phyloP scores from a whole-genome alignment of 1,140 invertebrate species.

The Aphaenogaster rudis region DNA sequence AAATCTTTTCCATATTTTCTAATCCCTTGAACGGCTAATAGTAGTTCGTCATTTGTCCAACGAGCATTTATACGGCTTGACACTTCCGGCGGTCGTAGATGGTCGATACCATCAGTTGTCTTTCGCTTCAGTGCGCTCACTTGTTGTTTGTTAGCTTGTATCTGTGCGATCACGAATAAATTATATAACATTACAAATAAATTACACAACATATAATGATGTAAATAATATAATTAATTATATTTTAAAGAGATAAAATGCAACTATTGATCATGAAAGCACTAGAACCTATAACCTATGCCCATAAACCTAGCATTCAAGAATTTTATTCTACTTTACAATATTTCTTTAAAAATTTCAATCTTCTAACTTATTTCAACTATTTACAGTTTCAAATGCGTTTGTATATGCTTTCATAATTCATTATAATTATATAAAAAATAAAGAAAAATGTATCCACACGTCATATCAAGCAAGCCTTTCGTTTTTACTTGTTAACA shows the following conservation, averaged over 20 bases:
- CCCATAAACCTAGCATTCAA: background rate
- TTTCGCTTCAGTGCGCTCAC: slow-evolving; percentile 94
- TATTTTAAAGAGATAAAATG: slow-evolving; percentile 42
- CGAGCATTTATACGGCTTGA: slow-evolving; percentile 93
- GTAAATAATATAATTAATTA: background rate
- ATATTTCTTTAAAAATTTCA: background rate
- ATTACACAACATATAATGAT: background rate
- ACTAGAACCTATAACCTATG: background rate
- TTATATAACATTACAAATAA: background rate
- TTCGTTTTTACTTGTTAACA: slow-evolving; percentile 83
- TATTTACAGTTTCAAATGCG: slow-evolving; percentile 14
- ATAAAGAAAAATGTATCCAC: slow-evolving; percentile 86
- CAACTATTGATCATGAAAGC: slow-evolving; percentile 6
- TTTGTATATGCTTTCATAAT: slow-evolving; percentile 17
- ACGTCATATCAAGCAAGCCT: slow-evolving; percentile 74
- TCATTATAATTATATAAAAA: slow-evolving; percentile 11
- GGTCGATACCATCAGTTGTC: slow-evolving; percentile 91
- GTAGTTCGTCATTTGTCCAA: slow-evolving; percentile 97
- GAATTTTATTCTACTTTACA: slow-evolving; percentile 8
- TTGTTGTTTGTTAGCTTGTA: slow-evolving; percentile 97
- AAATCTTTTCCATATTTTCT: slow-evolving; percentile 98
- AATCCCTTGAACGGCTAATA: slow-evolving; percentile 96
- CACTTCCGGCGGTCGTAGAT: slow-evolving; percentile 90
- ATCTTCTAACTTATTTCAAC: background rate
- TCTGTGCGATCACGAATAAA: slow-evolving; percentile 88